Conservation (phyloP, 2,797 vertebrate species). For the Lepilemur septentrionalis region DNA sequence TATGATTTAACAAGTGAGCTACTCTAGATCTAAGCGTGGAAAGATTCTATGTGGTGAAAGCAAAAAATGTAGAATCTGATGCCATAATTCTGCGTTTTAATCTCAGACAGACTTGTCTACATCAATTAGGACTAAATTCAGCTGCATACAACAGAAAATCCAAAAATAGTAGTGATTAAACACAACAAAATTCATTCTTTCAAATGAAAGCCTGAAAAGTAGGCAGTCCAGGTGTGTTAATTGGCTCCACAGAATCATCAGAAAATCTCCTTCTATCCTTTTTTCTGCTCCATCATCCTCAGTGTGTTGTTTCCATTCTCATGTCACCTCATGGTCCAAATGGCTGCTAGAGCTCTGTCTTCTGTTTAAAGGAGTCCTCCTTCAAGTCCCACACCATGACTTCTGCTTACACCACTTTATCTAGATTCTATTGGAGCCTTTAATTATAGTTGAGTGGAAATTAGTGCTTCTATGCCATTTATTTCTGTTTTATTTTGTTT, state of each 20-base stretch:
- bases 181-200: neutral
- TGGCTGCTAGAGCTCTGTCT: neutral
- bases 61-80: neutral
- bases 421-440: neutral
- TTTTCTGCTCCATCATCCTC: neutral
- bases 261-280: neutral
- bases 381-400: too few species aligned
- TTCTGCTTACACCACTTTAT: neutral
- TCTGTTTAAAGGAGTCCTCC: neutral
- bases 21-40: neutral
- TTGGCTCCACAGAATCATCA: neutral
- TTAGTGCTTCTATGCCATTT: neutral
- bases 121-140: constrained; percentile 22
- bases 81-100: neutral
- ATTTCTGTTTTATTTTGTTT: neutral
- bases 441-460: neutral
- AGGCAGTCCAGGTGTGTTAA: neutral
- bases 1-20: neutral
- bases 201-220: neutral
- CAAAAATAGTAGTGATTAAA: neutral
- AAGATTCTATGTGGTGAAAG: neutral
- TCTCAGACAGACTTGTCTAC: neutral
- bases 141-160: neutral
- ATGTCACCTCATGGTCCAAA: neutral
- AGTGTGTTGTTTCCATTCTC: neutral